A percentile compares a stretch with the other conserved stretches of the same genome.
Conservation (phyloP, 37 sponge, comb jelly and placozoan species). For the Aplysina aerophoba region DNA sequence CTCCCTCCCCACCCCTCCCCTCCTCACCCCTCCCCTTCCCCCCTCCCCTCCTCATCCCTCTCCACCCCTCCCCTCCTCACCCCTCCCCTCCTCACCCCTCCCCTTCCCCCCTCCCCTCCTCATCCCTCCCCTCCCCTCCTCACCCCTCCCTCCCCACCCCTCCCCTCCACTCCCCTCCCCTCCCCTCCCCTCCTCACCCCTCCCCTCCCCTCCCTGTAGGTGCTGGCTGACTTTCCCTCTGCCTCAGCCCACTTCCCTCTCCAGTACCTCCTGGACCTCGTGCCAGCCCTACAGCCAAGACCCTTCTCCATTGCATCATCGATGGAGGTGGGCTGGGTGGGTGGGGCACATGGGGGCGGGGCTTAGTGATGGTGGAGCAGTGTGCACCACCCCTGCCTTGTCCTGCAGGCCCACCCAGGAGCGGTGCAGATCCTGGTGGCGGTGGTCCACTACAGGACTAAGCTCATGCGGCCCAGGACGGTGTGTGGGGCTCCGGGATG, state of each 20-base stretch:
- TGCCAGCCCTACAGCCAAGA: conserved; percentile 89
- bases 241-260: conserved; percentile 70
- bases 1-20: neutral
- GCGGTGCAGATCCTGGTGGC: conserved; percentile 86
- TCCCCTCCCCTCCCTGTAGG: conserved; percentile 47
- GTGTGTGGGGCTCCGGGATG: conserved; percentile 23
- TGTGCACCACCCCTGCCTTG: neutral
- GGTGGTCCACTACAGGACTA: conserved; percentile 84
- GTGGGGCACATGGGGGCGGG: neutral
- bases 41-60: no score
- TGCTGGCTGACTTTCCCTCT: conserved; percentile 88
- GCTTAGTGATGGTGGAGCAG: neutral
- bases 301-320: conserved; percentile 98
- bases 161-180: no score
- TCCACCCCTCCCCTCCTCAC: no score
- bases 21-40: no score
- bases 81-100: no score
- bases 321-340: conserved; percentile 35
- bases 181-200: neutral
- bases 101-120: no score
- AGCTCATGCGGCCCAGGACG: conserved; percentile 74
- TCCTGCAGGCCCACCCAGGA: conserved; percentile 60
- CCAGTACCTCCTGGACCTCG: conserved; percentile 87
- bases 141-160: no score
- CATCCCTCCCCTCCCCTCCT: no score